Percentiles rank a stretch among this genome's conserved stretches.
Conservation (phyloP, 23 tunicate species). For the Trididemnum nubilum region DNA sequence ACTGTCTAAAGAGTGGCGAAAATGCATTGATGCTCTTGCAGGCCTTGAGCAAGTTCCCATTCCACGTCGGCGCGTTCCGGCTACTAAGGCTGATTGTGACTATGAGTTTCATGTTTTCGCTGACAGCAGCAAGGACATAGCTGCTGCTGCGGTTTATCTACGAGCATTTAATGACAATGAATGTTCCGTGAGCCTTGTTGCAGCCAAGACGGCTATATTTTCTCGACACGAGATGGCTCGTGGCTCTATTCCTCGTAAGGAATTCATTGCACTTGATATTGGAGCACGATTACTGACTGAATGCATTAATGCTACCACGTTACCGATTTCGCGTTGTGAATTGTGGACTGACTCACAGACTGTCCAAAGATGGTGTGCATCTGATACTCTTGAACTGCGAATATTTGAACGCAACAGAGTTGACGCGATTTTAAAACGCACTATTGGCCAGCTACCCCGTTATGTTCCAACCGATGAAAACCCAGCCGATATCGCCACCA, state of each 20-base stretch:
- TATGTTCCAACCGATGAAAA: constrained; percentile 8
- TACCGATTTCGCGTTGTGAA: background rate
- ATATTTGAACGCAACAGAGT: background rate
- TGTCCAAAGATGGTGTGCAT: background rate
- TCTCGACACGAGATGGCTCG: background rate
- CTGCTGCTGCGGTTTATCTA: constrained; percentile 19
- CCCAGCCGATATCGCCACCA: constrained; percentile 8
- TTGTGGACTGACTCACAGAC: constrained; percentile 6
- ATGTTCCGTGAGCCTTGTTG: background rate
- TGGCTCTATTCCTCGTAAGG: constrained; percentile 6
- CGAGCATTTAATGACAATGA: background rate
- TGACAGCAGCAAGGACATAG: constrained; percentile 24
- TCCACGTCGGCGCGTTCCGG: background rate
- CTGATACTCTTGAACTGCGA: background rate
- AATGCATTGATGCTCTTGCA: background rate
- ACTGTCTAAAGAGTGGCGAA: constrained; percentile 12
- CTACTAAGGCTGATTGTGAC: background rate
- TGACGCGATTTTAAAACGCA: background rate
- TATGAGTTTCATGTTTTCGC: constrained; percentile 7
- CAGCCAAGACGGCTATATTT: background rate
- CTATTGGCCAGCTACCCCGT: constrained; percentile 7
- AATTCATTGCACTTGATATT: constrained; percentile 6
- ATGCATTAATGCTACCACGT: background rate
- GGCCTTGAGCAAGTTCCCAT: background rate
- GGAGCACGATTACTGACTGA: constrained; percentile 8